phyloP scores from a whole-genome alignment of 2,888 invertebrate genomes.

The Callinectes sapidus region DNA sequence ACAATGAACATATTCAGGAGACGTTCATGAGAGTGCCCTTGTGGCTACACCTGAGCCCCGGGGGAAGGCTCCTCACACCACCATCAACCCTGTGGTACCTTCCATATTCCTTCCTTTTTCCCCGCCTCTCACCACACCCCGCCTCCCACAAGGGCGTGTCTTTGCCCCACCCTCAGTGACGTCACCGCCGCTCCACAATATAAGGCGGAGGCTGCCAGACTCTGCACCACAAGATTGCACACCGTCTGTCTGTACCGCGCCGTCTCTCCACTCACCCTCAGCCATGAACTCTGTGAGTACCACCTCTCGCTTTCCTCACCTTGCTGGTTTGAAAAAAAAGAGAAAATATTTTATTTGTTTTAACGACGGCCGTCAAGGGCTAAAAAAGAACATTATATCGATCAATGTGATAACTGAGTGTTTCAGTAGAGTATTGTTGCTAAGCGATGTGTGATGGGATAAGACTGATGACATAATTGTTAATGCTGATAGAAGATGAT shows the following conservation, averaged over 20 bases:
- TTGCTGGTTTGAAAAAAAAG: background rate
- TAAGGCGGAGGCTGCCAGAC: slow-evolving; percentile 39
- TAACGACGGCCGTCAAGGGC: background rate
- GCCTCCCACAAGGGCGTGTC: slow-evolving; percentile 48
- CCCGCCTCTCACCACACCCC: background rate
- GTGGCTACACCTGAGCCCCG: slow-evolving; percentile 16
- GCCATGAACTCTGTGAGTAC: slow-evolving; percentile 68
- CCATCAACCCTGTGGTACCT: background rate
- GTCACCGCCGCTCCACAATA: slow-evolving; percentile 48
- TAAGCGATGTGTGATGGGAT: background rate
- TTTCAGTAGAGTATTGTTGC: background rate
- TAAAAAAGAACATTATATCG: background rate
- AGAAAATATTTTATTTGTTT: background rate
- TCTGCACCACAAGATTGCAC: slow-evolving; percentile 60
- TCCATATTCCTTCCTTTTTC: background rate
- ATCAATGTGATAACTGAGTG: background rate
- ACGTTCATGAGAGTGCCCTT: background rate
- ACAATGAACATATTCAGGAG: background rate
- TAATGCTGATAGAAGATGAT: background rate
- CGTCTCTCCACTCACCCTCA: slow-evolving; percentile 16
- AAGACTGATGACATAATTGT: background rate
- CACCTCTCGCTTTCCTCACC: background rate
- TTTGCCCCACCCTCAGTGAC: slow-evolving; percentile 58
- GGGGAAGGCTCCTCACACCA: background rate
- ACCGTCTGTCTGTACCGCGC: slow-evolving; percentile 36